Conservation (phyloP, 1,140 invertebrate genomes). For the Pogonus chalceus region DNA sequence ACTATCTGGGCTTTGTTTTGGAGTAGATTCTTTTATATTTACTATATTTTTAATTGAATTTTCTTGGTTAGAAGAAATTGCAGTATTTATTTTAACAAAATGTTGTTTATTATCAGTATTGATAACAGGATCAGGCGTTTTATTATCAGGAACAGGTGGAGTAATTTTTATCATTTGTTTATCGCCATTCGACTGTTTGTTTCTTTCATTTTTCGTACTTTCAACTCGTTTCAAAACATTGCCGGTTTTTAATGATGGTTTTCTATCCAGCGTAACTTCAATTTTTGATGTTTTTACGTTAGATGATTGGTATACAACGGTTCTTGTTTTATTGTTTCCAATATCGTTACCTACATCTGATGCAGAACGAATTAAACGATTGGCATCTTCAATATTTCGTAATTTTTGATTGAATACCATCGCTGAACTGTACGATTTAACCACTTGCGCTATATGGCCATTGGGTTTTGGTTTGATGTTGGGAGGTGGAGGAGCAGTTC, state of each 20-base stretch:
- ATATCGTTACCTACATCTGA: not conserved
- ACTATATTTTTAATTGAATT: not conserved
- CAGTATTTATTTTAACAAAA: not conserved
- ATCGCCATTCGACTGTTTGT: conserved; percentile 3
- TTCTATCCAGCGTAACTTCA: conserved; percentile 12
- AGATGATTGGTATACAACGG: conserved; percentile 28
- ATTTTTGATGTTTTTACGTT: conserved; percentile 20
- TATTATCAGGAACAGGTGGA: not conserved
- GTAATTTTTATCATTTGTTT: not conserved
- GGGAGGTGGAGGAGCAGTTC: conserved; percentile 41
- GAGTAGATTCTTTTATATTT: not conserved
- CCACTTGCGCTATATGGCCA: conserved; percentile 19
- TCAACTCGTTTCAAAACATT: not conserved
- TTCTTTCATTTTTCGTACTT: conserved; percentile 10
- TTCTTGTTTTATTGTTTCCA: conserved; percentile 20
- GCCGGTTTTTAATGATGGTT: conserved; percentile 9
- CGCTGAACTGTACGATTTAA: conserved; percentile 1
- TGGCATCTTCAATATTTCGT: not conserved
- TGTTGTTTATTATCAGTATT: not conserved
- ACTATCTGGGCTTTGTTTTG: not conserved
- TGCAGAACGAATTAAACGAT: not conserved
- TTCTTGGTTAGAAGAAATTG: not conserved
- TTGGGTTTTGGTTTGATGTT: conserved; percentile 38
- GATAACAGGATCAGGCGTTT: not conserved
- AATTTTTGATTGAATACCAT: not conserved